A percentile compares a stretch with the other conserved stretches of the same genome.
Evolutionary conservation across 2,888 invertebrate species (phyloP).

Genomic region (Dolichopus griseipennis): DNA sequence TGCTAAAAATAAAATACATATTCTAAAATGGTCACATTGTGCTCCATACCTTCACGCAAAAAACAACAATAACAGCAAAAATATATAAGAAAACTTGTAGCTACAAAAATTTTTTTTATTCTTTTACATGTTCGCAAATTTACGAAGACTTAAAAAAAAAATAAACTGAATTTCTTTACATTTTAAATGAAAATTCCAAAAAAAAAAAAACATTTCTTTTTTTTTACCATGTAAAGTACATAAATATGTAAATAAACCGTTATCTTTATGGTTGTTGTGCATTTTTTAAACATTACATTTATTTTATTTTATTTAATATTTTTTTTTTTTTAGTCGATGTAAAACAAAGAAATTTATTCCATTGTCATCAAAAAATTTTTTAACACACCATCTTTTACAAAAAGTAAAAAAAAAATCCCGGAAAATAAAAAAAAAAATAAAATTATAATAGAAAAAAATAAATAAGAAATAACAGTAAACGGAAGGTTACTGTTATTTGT

Average conservation of each 20-base stretch:
- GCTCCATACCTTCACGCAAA: too few species aligned
- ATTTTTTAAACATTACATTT: not conserved
- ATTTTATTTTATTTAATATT: too few species aligned
- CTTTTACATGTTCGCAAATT: not conserved
- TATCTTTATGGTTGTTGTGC: constrained; percentile 4
- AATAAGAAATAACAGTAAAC: not conserved
- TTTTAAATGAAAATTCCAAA: too few species aligned
- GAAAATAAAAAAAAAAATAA: not conserved
- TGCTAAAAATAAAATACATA: too few species aligned
- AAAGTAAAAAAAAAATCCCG: not conserved
- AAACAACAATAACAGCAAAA: too few species aligned
- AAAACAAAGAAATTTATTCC: constrained; percentile 6
- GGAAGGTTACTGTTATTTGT: not conserved
- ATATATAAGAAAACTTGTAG: too few species aligned
- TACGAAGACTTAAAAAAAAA: not conserved
- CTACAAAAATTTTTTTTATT: not conserved
- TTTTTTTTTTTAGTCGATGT: not conserved
- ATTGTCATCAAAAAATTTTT: not conserved
- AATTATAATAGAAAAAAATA: not conserved
- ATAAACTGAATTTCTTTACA: too few species aligned
- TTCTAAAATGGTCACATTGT: too few species aligned
- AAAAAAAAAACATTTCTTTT: too few species aligned
- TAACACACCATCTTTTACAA: not conserved
- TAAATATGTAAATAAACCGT: constrained; percentile 6
- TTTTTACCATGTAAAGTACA: not conserved